Evolutionary conservation across 1,140 invertebrate genomes (phyloP).

Genomic region (Drosophila ercepeae): DNA sequence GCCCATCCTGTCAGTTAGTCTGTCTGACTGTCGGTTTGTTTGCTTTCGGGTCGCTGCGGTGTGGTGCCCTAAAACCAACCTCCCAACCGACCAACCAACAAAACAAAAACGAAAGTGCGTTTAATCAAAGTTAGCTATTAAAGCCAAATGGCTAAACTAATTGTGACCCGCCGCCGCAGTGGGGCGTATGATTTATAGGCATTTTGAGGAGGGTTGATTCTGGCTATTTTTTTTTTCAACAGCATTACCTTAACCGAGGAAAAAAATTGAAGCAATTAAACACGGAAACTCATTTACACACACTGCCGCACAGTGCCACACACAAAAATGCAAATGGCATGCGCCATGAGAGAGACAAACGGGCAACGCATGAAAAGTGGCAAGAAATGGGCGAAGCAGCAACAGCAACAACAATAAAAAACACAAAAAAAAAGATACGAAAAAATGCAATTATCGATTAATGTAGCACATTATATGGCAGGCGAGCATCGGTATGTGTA

Average conservation of each 20-base stretch:
- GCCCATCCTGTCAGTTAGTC: conserved; percentile 47
- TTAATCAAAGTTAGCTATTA: conserved; percentile 61
- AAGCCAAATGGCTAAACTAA: conserved; percentile 62
- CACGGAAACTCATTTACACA: conserved; percentile 72
- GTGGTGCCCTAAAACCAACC: conserved; percentile 63
- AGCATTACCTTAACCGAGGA: conserved; percentile 5
- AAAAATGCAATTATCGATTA: conserved; percentile 81
- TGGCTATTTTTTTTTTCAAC: neutral
- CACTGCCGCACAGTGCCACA: conserved; percentile 14
- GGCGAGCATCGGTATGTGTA: conserved; percentile 8
- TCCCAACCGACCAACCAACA: neutral
- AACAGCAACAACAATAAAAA: neutral
- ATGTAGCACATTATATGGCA: conserved; percentile 76
- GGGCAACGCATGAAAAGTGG: conserved; percentile 73
- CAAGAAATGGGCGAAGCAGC: conserved; percentile 69
- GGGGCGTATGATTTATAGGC: conserved; percentile 72
- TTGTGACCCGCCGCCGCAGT: conserved; percentile 39
- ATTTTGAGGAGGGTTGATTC: conserved; percentile 29
- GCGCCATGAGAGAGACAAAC: conserved; percentile 70
- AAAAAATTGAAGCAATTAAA: conserved; percentile 66
- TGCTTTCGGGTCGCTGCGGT: conserved; percentile 62
- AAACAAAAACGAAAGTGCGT: conserved; percentile 77
- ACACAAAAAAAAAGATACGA: conserved; percentile 30
- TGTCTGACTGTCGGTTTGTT: conserved; percentile 55
- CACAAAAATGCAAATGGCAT: conserved; percentile 65